These are phyloP conservation scores for Eretmochelys imbricata DNA, from an alignment of 2,113 vertebrate genomes.

Conservation along the genomic window DNA sequence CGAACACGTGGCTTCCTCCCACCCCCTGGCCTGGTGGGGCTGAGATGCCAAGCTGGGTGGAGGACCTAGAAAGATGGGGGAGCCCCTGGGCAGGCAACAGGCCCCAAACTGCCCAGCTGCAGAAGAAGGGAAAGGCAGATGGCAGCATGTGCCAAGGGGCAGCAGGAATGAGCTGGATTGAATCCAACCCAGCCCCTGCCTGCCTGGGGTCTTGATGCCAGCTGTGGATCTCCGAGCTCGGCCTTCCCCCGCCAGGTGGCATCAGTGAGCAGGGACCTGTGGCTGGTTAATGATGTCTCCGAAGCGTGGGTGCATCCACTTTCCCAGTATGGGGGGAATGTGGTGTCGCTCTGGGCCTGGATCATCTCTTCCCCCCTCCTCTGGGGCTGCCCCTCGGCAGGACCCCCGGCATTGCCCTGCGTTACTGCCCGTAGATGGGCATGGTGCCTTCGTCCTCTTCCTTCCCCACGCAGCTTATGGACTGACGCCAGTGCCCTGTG, in stretches of 20 bases:
- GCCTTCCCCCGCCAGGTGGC: background rate
- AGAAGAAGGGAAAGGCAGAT: background rate
- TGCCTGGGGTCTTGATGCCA: background rate
- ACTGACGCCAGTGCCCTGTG: too few species aligned
- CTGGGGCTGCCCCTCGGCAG: background rate
- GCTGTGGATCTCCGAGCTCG: background rate
- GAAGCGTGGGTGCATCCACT: background rate
- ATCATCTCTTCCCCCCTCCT: background rate
- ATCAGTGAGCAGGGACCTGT: background rate
- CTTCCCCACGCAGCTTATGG: background rate
- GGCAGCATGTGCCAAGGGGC: background rate
- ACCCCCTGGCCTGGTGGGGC: background rate
- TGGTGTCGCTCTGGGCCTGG: background rate
- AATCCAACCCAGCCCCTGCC: too few species aligned
- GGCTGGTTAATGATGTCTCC: background rate
- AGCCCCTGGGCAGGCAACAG: accelerated
- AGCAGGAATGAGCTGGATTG: background rate
- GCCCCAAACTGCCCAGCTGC: background rate
- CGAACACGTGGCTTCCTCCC: constrained; percentile 58
- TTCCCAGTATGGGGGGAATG: background rate
- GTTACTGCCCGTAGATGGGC: background rate
- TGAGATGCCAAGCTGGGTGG: background rate
- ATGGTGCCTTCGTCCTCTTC: background rate
- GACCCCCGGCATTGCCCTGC: background rate
- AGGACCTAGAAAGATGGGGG: background rate